Evolutionary conservation across 2,113 vertebrate genomes (phyloP).

Genomic region (Perccottus glenii): DNA sequence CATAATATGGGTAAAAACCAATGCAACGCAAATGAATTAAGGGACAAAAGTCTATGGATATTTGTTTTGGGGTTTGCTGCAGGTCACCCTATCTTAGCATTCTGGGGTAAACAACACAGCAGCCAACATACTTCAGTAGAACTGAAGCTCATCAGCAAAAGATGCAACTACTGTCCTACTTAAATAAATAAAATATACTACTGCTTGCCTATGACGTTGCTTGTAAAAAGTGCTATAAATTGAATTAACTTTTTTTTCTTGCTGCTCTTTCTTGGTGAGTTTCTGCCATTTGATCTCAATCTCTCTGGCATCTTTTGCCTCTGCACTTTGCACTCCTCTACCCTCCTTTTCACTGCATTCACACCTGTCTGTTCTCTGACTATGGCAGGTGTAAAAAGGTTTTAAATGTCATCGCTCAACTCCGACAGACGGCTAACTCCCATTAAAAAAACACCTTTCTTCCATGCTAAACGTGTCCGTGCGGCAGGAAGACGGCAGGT

Average conservation of each 20-base stretch:
- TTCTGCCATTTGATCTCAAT: background rate
- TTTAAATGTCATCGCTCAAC: conserved; percentile 32
- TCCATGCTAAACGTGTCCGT: conserved; percentile 10
- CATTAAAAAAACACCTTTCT: conserved; percentile 5
- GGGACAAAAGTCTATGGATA: too few species aligned
- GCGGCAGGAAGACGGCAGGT: background rate
- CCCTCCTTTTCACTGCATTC: conserved; percentile 13
- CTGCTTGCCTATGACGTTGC: too few species aligned
- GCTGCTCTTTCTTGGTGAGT: background rate
- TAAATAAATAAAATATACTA: too few species aligned
- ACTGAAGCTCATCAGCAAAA: too few species aligned
- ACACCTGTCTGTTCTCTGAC: conserved; percentile 38
- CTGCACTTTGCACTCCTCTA: conserved; percentile 26
- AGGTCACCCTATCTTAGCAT: too few species aligned
- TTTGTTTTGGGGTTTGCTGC: too few species aligned
- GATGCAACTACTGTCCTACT: too few species aligned
- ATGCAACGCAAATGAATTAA: too few species aligned
- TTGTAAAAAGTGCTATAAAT: background rate
- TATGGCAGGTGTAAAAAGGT: conserved; percentile 50
- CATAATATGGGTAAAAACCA: too few species aligned
- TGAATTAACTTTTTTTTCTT: background rate
- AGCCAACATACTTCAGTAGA: too few species aligned
- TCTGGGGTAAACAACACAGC: too few species aligned
- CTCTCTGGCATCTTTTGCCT: conserved; percentile 10
- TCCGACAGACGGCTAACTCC: conserved; percentile 1